Base-by-base conservation (phyloP, 2,888 invertebrate species). In the Cylindroiulus punctatus region DNA sequence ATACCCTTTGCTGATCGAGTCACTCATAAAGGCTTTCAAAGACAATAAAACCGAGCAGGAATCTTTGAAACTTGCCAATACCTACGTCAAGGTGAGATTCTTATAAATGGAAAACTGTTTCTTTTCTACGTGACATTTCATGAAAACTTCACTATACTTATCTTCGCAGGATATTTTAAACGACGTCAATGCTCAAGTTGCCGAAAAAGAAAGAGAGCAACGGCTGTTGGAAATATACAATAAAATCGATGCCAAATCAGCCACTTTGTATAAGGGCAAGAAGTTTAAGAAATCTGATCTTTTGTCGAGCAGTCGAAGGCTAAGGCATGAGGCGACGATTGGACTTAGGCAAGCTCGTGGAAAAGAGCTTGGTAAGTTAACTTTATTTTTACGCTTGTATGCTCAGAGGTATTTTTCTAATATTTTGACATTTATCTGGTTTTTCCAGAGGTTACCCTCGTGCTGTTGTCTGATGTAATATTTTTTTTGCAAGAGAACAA, bases 241-340 rank as follows among this genome's bases (percentile, higher is more conserved):
- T 90, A 92, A 95, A 88, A 96, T 98, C 89, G 98, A 98, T 91
- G 95, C 96, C 5, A 97, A 98, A 91, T 97, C 98, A 0, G 96
- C 95, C 90, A 95, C 96, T 0, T 88, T 95, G 94, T 91, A 90
- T 88, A 90, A 90, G 87, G 90, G 91, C n/a, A 93, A 94, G 88
- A 97, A 97, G 91, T 98, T 98, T 91, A 97, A 96, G 91, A 98
- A 98, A 91, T 96, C 96, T 26, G 97, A 98, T 90, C 94, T 98
- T 87, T 92, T 97, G 88, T 94, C 95, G 88, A 95, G 95, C 52
- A 96, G 95, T 89, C 93, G 98, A 87, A 95, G 95, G 88, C 92
- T 98, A 76, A 95, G 95, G 92, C 94, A 89, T 90, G 97, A 98
- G 91, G 98, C 97, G 0, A 93, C 95, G 85, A 96, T 97, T 0